Conservation (phyloP, 2,888 invertebrate species). For the Callyntrura guangdongensis region DNA sequence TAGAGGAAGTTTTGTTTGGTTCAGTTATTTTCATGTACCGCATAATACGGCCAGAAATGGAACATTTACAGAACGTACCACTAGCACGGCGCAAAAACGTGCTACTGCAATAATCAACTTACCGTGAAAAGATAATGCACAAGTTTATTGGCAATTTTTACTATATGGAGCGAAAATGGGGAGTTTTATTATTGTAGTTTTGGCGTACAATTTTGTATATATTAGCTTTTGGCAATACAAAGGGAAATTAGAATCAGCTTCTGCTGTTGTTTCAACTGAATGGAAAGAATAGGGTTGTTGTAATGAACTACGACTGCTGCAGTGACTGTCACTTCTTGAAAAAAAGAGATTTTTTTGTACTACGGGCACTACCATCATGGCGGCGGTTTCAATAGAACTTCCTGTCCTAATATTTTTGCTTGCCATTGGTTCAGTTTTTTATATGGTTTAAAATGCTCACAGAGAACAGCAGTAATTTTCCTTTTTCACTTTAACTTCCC, state of each 20-base stretch:
- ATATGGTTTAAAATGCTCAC: neutral
- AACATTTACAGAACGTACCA: no score
- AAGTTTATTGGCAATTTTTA: neutral
- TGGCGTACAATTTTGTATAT: neutral
- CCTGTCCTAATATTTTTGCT: conserved; percentile 7
- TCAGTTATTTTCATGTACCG: neutral
- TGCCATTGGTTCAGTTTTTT: neutral
- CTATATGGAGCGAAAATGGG: neutral
- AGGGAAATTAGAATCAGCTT: no score
- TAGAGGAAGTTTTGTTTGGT: neutral
- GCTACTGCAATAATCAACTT: neutral
- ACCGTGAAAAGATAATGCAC: neutral
- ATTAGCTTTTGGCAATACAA: neutral
- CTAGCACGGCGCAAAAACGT: no score
- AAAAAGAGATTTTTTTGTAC: neutral
- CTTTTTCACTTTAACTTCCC: conserved; percentile 45
- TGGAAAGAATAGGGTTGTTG: neutral
- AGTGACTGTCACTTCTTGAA: no score
- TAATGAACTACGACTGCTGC: no score
- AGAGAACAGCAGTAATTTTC: neutral
- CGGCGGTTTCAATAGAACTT: neutral
- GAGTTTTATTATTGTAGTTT: neutral
- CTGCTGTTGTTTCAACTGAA: neutral
- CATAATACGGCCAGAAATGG: no score
- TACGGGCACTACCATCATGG: neutral